Percentiles rank a stretch among this genome's conserved stretches.
Conservation (phyloP, 1,140 invertebrate genomes). For the Episyrphus balteatus region DNA sequence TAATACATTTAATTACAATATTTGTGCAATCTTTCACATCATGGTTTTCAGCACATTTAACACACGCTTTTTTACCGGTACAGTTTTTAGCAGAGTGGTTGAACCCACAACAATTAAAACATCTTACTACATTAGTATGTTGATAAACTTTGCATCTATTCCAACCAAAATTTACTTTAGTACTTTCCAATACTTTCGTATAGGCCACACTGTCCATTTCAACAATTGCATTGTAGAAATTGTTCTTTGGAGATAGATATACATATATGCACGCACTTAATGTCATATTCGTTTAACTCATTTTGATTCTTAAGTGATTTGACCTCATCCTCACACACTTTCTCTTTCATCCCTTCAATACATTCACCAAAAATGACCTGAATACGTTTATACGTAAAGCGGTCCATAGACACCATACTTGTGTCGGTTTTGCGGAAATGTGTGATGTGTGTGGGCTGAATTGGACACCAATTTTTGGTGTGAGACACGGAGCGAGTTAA, state of each 20-base stretch:
- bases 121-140: not conserved
- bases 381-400: too few relatives aligned
- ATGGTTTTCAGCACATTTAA: not conserved
- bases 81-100: not conserved
- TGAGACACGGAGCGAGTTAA: too few relatives aligned
- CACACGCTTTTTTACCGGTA: not conserved
- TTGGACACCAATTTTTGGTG: too few relatives aligned
- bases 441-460: too few relatives aligned
- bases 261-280: too few relatives aligned
- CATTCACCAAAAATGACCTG: too few relatives aligned
- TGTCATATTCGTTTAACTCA: too few relatives aligned
- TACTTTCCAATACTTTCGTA: not conserved
- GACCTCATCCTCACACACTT: too few relatives aligned
- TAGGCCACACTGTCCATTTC: not conserved
- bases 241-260: not conserved
- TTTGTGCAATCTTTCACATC: not conserved
- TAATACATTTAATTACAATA: not conserved
- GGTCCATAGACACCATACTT: too few relatives aligned
- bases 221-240: not conserved
- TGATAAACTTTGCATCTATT: not conserved
- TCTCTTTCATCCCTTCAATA: too few relatives aligned
- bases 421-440: too few relatives aligned
- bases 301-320: too few relatives aligned
- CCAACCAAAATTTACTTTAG: not conserved
- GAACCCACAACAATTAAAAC: not conserved